A percentile compares a stretch with the other conserved stretches of the same genome.
Conservation (phyloP, 2,113 vertebrate species). For the zebrafish (Danio rerio) region DNA sequence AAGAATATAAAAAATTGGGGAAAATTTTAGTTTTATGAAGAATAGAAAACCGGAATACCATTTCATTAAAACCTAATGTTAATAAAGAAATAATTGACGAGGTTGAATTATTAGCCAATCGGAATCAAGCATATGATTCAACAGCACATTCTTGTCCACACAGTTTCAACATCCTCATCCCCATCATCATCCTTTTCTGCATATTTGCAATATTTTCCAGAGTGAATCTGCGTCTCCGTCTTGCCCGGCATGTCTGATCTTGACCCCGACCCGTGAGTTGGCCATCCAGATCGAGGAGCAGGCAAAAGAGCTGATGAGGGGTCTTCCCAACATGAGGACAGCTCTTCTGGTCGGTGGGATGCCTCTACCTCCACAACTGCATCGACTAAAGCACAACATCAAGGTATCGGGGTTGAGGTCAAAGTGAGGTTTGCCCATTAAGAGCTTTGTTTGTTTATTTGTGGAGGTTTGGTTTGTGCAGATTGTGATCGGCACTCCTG, state of each 20-base stretch:
- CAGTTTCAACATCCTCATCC: too few species aligned
- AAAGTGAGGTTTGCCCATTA: neutral
- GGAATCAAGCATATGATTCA: too few species aligned
- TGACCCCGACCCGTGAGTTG: constrained; percentile 93
- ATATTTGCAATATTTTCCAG: constrained; percentile 54
- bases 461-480: constrained; percentile 58
- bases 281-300: constrained; percentile 95
- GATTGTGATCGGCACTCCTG: constrained; percentile 94
- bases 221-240: constrained; percentile 42
- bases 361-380: constrained; percentile 90
- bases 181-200: too few species aligned
- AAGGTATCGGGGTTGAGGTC: constrained; percentile 77
- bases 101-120: too few species aligned
- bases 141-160: too few species aligned
- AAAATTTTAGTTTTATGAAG: too few species aligned
- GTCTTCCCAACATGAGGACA: constrained; percentile 89
- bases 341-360: constrained; percentile 93
- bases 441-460: neutral
- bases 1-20: too few species aligned
- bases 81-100: too few species aligned
- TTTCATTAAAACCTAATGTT: too few species aligned
- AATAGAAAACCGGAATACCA: too few species aligned
- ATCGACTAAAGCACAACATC: constrained; percentile 87
- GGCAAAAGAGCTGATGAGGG: constrained; percentile 87
- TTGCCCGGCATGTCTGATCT: constrained; percentile 81